phyloP scores from a whole-genome alignment of 2,888 invertebrate species.

The Acanthosoma haemorrhoidale region DNA sequence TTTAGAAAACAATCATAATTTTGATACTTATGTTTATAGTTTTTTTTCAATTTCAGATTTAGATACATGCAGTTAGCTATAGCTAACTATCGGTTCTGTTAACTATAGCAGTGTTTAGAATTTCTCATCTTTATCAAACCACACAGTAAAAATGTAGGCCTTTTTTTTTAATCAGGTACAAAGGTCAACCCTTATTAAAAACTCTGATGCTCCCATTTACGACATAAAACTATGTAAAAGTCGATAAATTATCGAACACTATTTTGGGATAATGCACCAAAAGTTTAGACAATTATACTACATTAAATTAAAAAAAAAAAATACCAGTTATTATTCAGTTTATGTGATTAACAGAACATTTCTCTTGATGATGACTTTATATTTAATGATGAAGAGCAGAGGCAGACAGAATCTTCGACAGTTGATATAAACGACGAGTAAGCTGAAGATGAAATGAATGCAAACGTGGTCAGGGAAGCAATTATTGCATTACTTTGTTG shows the following conservation, averaged over 20 bases:
- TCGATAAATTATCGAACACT: neutral
- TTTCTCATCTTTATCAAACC: neutral
- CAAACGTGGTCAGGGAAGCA: neutral
- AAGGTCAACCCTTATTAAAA: neutral
- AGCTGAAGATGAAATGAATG: neutral
- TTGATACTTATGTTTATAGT: neutral
- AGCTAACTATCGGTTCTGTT: conserved; percentile 11
- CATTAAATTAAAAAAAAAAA: conserved; percentile 7
- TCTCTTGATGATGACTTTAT: neutral
- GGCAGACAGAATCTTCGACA: neutral
- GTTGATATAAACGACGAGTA: neutral
- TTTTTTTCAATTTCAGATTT: conserved; percentile 11
- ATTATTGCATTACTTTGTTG: neutral
- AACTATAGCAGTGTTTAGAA: neutral
- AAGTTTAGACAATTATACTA: conserved; percentile 13
- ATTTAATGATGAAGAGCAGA: neutral
- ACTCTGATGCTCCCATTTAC: neutral
- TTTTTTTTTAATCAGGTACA: neutral
- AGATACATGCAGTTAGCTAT: neutral
- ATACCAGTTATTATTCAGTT: too few species aligned
- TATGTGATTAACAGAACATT: conserved; percentile 18
- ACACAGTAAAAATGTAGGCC: conserved; percentile 2
- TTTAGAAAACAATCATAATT: neutral
- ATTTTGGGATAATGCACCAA: neutral
- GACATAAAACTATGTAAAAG: neutral